Evolutionary conservation across 2,797 vertebrate genomes (phyloP).

Genomic region (Cyclopterus lumpus): DNA sequence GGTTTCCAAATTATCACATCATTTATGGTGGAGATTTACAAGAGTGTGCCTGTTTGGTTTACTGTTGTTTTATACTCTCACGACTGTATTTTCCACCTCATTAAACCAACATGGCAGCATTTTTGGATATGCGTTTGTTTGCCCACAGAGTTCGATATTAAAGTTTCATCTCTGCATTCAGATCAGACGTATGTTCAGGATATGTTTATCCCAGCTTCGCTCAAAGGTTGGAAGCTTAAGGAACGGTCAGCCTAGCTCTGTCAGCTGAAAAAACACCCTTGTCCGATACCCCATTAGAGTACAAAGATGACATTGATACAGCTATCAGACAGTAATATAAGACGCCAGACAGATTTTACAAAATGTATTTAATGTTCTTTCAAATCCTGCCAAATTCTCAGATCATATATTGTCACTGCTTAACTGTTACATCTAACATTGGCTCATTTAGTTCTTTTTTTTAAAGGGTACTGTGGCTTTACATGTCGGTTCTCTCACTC

Average conservation of each 20-base stretch:
- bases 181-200: background rate
- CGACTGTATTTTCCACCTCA: background rate
- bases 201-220: background rate
- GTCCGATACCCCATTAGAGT: background rate
- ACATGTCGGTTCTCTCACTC: constrained; percentile 14
- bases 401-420: background rate
- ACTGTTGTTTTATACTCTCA: background rate
- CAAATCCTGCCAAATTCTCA: constrained; percentile 3
- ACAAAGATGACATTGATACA: constrained; percentile 1
- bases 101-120: background rate
- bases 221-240: background rate
- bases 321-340: constrained; percentile 3
- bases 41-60: background rate
- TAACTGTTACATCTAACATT: background rate
- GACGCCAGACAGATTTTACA: constrained; percentile 7
- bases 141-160: background rate
- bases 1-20: background rate
- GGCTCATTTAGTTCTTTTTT: background rate
- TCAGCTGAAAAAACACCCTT: background rate
- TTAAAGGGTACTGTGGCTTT: background rate
- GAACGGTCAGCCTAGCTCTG: background rate
- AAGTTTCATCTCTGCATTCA: background rate
- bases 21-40: background rate
- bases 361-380: background rate
- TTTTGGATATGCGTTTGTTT: background rate